Evolutionary conservation across 2,888 invertebrate species (phyloP), one percentile per base, ranked within the genome.

Genomic region (Bombylius discolor): DNA sequence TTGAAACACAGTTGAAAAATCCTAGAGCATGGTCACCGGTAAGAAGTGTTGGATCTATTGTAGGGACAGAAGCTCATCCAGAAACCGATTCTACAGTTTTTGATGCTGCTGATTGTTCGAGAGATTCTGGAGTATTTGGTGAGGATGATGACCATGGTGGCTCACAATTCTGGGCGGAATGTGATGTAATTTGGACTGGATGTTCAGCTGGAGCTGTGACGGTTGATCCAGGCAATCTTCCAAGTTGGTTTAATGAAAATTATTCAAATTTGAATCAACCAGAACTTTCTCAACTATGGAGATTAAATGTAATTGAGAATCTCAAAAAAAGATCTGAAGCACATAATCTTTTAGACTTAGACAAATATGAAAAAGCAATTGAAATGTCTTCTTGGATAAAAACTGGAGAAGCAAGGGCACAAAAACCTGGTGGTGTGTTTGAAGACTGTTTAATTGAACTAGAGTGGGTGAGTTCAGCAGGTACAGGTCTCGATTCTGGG

Each of bases 361-460:
- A 79, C 23, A 75, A 78, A 56, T 90, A 84, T 73, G 85, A 87
- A 64, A 79, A 83, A 65, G 91, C 91, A 34, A 80, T 91, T 53
- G 90, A 91, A 73, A 84, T 86, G 66, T 84, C 86, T 32, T 90
- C 90, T 0, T 93, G 92, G 90, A 81, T 88, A 0, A 87, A 91
- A 66, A 84, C 84, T 58, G 89, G 88, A 47, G 87, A 90, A 72
- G 85, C 87, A 1, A 81, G 87, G 65, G 82, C 85, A 61, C 77
- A 80, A 52, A 75, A 76, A 66, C 67, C 73, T 36, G 78, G 72
- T 63, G 76, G 77, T 56, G 72, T 77, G 45, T 82, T 80, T 68
- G 84, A 87, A 64, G 89, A 90, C 64, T 88, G 89, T 67, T 78
- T 86, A 58, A 76, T 91, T 52, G 89, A 90, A 66, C 72, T 91